Evolutionary conservation across 2,888 invertebrate species (phyloP), one percentile per base, ranked within the genome.

Genomic region (Dorcus hopei): DNA sequence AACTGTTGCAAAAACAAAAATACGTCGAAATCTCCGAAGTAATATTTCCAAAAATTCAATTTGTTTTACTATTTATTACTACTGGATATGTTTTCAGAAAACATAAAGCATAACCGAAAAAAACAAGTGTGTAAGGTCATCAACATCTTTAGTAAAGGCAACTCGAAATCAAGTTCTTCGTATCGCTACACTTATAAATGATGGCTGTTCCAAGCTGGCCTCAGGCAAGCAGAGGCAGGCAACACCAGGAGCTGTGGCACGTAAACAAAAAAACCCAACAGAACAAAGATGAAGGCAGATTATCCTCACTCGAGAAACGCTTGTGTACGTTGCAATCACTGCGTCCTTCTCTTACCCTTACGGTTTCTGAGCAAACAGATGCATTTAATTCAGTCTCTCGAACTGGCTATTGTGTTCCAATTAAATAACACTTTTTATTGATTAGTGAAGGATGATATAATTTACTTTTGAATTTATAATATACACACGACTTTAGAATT

Each of bases 171-270:
- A 74, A 75, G 76, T 76, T 76, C 75, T 75, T 70, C 73, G 75
- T 76, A 76, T 75, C 76, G 74, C 75, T 76, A 75, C 74, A 74
- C 73, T 74, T 76, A 75, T 76, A 76, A 77, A 75, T 76, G 75
- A 77, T 76, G 76, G 74, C 73, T 70, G 74, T 74, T 69, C 70
- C 73, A 71, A 72, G 69, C 68, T 73, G 59, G 73, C 75, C 72
- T 68, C 62, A 68, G 74, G 75, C 74, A 70, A 71, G 71, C 72
- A 71, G 72, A 74, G 74, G 73, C 75, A 74, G 70, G 68, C 75
- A 77, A 77, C 76, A 78, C 76, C 77, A 73, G 77, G 75, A 77
- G 77, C 77, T 77, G 74, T 73, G 73, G 72, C 73, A 72, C 76
- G 77, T 76, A 76, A 78, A 77, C 73, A 75, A 76, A 76, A 77